Evolutionary conservation across 2,888 invertebrate genomes (phyloP), one percentile per base, ranked within the genome.

Genomic region (Parasteatoda lunata): DNA sequence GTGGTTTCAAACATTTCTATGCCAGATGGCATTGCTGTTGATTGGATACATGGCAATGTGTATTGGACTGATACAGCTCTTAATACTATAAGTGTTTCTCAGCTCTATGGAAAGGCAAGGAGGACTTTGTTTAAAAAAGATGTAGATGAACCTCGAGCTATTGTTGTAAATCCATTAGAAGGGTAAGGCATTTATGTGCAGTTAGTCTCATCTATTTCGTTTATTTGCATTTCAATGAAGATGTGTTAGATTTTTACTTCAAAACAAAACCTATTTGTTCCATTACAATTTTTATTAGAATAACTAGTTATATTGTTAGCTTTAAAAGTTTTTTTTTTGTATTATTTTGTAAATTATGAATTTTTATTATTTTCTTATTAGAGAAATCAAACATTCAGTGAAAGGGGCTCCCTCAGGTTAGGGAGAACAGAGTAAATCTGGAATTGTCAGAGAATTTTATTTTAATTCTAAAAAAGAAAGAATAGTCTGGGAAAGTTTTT

Each of bases 1-100:
- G 54, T 89, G 9, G 66, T 81, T 15, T 59, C 59, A 30, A 49
- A 66, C 5, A 96, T 96, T 91, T 93, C 97, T 78, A 97, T 96
- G 6, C 97, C 98, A 0, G 98, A 99, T 92, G 99, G 98, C 5
- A 93, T 99, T 87, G 98, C 99, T 3, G 96, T 98, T n/a, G 99
- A 99, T 93, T 99, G 99, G 99, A 95, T 99, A 89, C 98, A 98
- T 93, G 96, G 96, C 92, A 97, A 98, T 91, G 95, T 99, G 89
- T 99, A 99, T 93, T 96, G 98, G 96, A 93, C 93, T 4, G 98
- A 99, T 92, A 96, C 98, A 0, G 96, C 96, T 86, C 96, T 95
- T 91, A 96, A 98, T 92, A 96, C 96, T 89, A 98, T 99, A 90
- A 96, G 96, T 91, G 93, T 98, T 89, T 95, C 97, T n/a, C 96